Evolutionary conservation across 2,113 vertebrate species (phyloP).

Genomic region (Sialia sialis): DNA sequence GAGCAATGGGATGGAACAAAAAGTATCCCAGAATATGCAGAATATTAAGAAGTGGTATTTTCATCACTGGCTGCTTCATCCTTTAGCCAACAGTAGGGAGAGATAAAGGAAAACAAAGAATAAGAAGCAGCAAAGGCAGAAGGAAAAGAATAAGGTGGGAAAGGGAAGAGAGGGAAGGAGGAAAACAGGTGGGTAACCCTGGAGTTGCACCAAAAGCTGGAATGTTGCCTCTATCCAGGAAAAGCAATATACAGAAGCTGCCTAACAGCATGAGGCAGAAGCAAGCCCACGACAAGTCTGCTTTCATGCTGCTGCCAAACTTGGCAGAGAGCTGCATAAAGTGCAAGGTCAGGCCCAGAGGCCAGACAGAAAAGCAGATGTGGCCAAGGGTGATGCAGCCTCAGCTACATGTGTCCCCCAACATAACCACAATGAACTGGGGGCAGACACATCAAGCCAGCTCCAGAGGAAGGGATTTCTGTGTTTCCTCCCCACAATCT

Average conservation of each 20-base stretch:
- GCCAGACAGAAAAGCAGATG: background rate
- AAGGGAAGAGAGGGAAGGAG: background rate
- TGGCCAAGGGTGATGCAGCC: background rate
- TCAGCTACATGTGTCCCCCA: background rate
- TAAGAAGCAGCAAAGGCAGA: background rate
- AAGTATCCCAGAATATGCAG: background rate
- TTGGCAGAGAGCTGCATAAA: background rate
- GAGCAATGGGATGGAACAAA: background rate
- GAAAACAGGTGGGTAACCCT: background rate
- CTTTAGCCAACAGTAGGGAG: background rate
- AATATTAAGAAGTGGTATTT: background rate
- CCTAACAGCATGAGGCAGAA: constrained; percentile 38
- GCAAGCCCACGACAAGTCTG: constrained; percentile 19
- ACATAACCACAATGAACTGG: background rate
- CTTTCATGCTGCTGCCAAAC: constrained; percentile 21
- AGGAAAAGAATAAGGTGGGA: background rate
- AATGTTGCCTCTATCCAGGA: background rate
- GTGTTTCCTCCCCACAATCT: background rate
- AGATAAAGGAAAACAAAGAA: background rate
- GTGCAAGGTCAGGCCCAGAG: background rate
- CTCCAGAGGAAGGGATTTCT: background rate
- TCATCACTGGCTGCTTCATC: background rate
- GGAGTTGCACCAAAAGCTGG: background rate
- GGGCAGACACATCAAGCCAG: background rate
- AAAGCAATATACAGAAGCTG: constrained; percentile 7